These are phyloP conservation scores for Noctuana brunneofusca DNA, from an alignment of 2,888 invertebrate genomes.

Conservation along the genomic window DNA sequence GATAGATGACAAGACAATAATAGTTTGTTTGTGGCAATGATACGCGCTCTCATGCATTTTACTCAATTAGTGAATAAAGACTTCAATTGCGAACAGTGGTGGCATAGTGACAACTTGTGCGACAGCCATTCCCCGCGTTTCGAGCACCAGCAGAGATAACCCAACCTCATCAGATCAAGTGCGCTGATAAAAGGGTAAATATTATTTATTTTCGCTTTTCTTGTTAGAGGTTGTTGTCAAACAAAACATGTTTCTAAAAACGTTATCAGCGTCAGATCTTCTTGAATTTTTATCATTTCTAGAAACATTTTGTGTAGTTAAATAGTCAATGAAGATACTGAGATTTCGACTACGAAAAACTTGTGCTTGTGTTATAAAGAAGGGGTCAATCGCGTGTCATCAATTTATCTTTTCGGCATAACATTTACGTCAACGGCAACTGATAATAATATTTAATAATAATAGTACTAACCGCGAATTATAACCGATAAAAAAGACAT, in stretches of 20 bases:
- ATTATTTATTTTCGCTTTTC: conserved; percentile 55
- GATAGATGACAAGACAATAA: conserved; percentile 69
- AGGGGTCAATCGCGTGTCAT: conserved; percentile 37
- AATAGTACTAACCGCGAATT: conserved; percentile 20
- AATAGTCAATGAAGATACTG: not conserved
- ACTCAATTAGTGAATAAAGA: conserved; percentile 61
- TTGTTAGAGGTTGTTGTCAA: conserved; percentile 19
- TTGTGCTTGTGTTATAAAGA: conserved; percentile 3
- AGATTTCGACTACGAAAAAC: conserved; percentile 11
- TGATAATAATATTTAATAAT: conserved; percentile 46
- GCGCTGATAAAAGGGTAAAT: conserved; percentile 73
- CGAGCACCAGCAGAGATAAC: conserved; percentile 77
- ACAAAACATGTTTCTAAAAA: conserved; percentile 3
- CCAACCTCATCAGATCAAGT: conserved; percentile 55
- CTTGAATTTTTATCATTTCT: not conserved
- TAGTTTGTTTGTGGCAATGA: conserved; percentile 78
- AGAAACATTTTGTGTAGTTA: not conserved
- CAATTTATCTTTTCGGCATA: conserved; percentile 48
- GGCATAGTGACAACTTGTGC: conserved; percentile 80
- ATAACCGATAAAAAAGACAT: conserved; percentile 12
- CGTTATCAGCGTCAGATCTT: not conserved
- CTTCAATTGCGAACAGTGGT: conserved; percentile 74
- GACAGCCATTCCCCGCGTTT: conserved; percentile 76
- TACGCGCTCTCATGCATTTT: conserved; percentile 75
- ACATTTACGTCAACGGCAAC: conserved; percentile 55